These are phyloP conservation scores for Pachypeltis micranthus DNA, from an alignment of 1,140 invertebrate genomes.

Conservation along the genomic window DNA sequence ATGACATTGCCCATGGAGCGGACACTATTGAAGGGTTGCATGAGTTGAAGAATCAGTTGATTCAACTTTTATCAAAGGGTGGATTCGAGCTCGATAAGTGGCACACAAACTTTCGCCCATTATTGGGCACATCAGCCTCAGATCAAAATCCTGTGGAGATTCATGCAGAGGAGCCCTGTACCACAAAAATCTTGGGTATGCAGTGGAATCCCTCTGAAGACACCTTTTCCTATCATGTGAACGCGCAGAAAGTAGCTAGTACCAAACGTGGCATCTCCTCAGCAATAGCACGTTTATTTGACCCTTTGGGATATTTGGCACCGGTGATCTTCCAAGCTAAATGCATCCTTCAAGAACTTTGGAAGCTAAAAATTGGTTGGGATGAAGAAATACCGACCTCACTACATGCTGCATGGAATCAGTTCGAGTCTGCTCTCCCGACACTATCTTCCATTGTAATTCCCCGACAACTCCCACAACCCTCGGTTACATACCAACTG, in stretches of 20 bases:
- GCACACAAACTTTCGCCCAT: background rate
- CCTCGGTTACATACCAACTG: constrained; percentile 11
- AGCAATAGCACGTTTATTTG: constrained; percentile 28
- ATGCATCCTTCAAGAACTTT: constrained; percentile 30
- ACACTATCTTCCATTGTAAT: constrained; percentile 19
- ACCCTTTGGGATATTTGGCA: constrained; percentile 30
- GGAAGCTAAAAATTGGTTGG: constrained; percentile 29
- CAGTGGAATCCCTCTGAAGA: background rate
- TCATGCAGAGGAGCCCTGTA: background rate
- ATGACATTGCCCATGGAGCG: constrained; percentile 35
- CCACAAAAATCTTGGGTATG: background rate
- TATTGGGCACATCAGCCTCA: background rate
- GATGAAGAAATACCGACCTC: constrained; percentile 26
- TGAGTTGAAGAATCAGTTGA: constrained; percentile 18
- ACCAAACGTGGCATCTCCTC: constrained; percentile 28
- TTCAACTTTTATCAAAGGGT: constrained; percentile 16
- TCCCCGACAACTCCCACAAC: constrained; percentile 1
- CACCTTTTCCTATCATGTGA: background rate
- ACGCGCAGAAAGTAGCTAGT: constrained; percentile 11
- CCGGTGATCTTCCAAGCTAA: constrained; percentile 27
- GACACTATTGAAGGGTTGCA: constrained; percentile 19
- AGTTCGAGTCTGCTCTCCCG: too few relatives aligned
- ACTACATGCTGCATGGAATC: constrained; percentile 23
- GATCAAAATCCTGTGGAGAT: too few relatives aligned
- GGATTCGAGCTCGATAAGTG: constrained; percentile 25